phyloP scores from a whole-genome alignment of 2,888 invertebrate genomes.

The Leucophenga montana region DNA sequence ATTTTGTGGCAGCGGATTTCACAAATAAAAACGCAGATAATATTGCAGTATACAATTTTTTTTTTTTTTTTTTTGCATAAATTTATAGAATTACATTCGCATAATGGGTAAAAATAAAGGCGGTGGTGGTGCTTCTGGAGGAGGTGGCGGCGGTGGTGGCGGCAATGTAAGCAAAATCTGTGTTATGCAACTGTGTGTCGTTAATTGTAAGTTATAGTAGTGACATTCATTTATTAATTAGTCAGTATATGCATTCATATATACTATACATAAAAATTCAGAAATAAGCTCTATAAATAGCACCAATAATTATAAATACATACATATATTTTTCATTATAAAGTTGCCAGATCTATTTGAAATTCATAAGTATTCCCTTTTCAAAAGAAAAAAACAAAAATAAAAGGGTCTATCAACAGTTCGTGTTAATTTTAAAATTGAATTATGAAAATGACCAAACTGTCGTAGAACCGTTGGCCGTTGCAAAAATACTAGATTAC shows the following conservation, averaged over 20 bases:
- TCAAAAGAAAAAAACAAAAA: no score
- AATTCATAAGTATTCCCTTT: no score
- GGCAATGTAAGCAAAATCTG: constrained; percentile 71
- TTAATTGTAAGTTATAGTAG: constrained; percentile 54
- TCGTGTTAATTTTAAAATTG: no score
- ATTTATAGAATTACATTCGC: background rate
- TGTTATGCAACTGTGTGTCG: constrained; percentile 64
- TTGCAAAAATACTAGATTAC: no score
- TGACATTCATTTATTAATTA: background rate
- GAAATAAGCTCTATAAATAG: background rate
- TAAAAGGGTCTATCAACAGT: no score
- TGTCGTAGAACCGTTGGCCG: no score
- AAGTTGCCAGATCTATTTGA: no score
- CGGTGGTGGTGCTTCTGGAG: constrained; percentile 50
- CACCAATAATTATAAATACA: background rate
- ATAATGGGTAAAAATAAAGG: constrained; percentile 70
- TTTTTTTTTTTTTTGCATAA: background rate
- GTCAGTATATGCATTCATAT: background rate
- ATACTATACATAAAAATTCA: background rate
- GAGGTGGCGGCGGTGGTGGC: constrained; percentile 60
- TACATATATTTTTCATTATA: background rate
- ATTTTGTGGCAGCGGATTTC: constrained; percentile 38
- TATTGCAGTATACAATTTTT: background rate
- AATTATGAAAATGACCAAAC: no score
- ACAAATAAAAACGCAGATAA: background rate